Percentiles rank a stretch among this genome's conserved stretches.
Conservation (phyloP, 2,113 vertebrate genomes). For the Todiramphus saurophagus region DNA sequence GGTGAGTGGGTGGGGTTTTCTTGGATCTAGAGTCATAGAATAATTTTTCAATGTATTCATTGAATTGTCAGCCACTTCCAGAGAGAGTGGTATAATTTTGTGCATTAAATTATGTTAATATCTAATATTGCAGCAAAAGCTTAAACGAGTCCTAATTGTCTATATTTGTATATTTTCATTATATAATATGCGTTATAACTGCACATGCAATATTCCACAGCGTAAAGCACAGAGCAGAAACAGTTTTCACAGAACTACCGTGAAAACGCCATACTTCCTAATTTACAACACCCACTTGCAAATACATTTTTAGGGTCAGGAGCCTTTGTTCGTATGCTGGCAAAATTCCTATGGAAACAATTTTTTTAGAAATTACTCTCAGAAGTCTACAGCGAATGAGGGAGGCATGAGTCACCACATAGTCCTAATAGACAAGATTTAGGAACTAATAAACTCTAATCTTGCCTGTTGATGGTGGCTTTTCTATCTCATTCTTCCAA, state of each 20-base stretch:
- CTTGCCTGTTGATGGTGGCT: background rate
- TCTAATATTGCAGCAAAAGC: background rate
- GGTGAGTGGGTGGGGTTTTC: background rate
- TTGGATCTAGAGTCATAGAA: background rate
- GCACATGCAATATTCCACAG: background rate
- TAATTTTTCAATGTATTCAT: constrained; percentile 4
- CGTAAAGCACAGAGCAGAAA: background rate
- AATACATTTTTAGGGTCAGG: constrained; percentile 27
- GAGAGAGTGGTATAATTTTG: background rate
- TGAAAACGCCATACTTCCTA: background rate
- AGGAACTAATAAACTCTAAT: background rate
- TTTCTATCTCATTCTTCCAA: background rate
- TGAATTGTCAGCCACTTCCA: background rate
- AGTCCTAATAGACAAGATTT: background rate
- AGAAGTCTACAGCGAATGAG: background rate
- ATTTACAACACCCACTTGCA: constrained; percentile 22
- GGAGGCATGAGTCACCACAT: constrained; percentile 1
- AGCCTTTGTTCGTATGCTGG: background rate
- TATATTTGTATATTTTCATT: background rate
- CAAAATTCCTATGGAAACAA: background rate
- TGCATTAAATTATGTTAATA: background rate
- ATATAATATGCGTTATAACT: background rate
- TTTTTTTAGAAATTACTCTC: constrained; percentile 11
- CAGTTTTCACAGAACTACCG: background rate
- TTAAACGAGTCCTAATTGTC: background rate